Percentiles rank a stretch among this genome's conserved stretches.
These are phyloP conservation scores for Solen grandis DNA, from an alignment of 1,140 invertebrate species.

Conservation along the genomic window DNA sequence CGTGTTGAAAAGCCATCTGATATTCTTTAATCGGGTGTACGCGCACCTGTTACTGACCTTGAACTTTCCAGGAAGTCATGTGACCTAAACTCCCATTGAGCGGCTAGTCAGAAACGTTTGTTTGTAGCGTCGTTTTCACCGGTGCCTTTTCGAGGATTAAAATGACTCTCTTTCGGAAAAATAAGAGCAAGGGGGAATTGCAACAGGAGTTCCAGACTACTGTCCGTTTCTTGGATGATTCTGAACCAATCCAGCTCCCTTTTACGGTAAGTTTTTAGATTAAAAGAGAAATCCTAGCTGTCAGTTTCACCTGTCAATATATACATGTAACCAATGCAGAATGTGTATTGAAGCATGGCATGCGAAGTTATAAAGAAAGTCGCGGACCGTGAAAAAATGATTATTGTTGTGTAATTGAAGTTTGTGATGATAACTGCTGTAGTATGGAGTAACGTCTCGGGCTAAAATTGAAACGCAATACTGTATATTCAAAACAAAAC, in stretches of 20 bases:
- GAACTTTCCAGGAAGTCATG: conserved; percentile 64
- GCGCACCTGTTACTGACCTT: conserved; percentile 55
- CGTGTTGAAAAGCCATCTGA: not conserved
- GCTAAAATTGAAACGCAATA: too few relatives aligned
- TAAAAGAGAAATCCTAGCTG: not conserved
- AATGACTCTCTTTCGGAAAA: conserved; percentile 75
- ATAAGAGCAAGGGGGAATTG: conserved; percentile 73
- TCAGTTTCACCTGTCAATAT: conserved; percentile 46
- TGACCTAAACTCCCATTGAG: conserved; percentile 57
- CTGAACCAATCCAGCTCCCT: conserved; percentile 96
- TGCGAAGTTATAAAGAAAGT: too few relatives aligned
- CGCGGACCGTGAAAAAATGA: too few relatives aligned
- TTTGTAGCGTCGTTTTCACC: conserved; percentile 34
- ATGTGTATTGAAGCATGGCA: conserved; percentile 18
- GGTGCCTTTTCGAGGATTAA: conserved; percentile 33
- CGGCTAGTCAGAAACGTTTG: conserved; percentile 51
- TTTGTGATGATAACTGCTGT: too few relatives aligned
- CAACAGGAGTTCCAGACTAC: conserved; percentile 90
- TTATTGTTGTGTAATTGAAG: too few relatives aligned
- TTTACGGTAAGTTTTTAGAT: conserved; percentile 89
- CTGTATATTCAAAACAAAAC: too few relatives aligned
- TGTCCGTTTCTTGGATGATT: conserved; percentile 95
- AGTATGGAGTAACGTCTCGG: too few relatives aligned
- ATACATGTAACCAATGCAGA: not conserved
- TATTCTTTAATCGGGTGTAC: not conserved